Evolutionary conservation across 2,797 vertebrate species (phyloP).

Genomic region (Ceryle rudis): DNA sequence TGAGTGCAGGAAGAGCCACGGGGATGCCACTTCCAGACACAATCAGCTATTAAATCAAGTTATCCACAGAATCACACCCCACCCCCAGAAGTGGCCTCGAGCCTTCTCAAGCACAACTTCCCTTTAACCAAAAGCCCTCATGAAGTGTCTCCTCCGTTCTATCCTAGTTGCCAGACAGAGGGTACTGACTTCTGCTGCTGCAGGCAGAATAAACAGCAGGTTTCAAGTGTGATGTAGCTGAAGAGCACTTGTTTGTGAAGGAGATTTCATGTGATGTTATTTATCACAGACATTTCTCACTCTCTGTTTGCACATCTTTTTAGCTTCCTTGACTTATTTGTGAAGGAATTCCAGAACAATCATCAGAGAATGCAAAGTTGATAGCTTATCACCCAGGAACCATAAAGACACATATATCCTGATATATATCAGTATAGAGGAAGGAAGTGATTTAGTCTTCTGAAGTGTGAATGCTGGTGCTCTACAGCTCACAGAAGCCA

Average conservation of each 20-base stretch:
- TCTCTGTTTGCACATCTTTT: slow-evolving; percentile 33
- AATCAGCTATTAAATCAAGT: not conserved
- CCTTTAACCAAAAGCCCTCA: not conserved
- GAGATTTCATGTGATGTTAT: not conserved
- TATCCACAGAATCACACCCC: not conserved
- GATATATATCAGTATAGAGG: slow-evolving; percentile 11
- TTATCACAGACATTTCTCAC: not conserved
- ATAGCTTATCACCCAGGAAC: slow-evolving; percentile 32
- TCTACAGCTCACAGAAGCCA: not conserved
- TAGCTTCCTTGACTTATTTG: slow-evolving; percentile 11
- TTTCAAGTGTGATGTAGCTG: not conserved
- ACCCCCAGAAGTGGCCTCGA: not conserved
- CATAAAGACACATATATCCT: slow-evolving; percentile 3
- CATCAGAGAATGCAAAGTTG: slow-evolving; percentile 16
- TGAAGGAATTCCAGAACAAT: slow-evolving; percentile 57
- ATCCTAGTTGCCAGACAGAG: not conserved
- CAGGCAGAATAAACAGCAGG: not conserved
- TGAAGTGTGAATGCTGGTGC: not conserved
- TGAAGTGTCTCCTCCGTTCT: not conserved
- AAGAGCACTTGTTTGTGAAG: not conserved
- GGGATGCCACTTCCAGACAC: not conserved
- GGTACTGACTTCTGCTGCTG: not conserved
- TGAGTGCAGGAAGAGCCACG: not conserved
- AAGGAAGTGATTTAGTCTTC: slow-evolving; percentile 33
- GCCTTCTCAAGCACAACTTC: not conserved